Evolutionary conservation across 2,113 vertebrate species (phyloP).

Genomic region (Ciconia boyciana): DNA sequence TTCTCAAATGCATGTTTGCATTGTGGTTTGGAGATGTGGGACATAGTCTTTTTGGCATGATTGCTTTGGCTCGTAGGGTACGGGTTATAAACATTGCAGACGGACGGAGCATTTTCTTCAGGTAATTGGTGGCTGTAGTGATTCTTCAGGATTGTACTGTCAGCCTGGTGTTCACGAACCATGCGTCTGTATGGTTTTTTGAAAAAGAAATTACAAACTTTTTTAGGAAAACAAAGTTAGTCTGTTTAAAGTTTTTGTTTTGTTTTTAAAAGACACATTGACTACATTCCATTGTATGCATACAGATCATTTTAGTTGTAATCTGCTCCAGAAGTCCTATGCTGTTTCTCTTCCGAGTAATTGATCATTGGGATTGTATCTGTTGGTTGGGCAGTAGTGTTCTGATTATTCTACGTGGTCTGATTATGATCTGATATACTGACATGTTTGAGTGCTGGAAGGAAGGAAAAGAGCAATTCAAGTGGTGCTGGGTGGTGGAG

Average conservation of each 20-base stretch:
- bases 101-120: neutral
- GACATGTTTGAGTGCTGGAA: neutral
- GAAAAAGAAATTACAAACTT: neutral
- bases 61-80: neutral
- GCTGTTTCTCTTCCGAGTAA: neutral
- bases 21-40: neutral
- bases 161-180: neutral
- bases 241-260: neutral
- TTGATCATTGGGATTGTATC: neutral
- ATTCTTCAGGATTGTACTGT: neutral
- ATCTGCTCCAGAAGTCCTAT: neutral
- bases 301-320: neutral
- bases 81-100: neutral
- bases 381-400: neutral
- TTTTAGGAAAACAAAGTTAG: neutral
- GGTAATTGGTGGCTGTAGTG: neutral
- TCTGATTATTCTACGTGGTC: neutral
- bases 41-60: neutral
- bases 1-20: slow-evolving; percentile 11
- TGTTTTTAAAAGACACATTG: neutral
- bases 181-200: neutral
- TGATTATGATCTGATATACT: neutral
- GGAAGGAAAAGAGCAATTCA: neutral
- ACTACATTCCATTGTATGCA: neutral
- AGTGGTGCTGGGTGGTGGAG: neutral